Percentiles rank a stretch among this genome's conserved stretches.
These are phyloP conservation scores for Rhopalosiphum padi DNA, from an alignment of 1,140 invertebrate genomes.

Conservation along the genomic window DNA sequence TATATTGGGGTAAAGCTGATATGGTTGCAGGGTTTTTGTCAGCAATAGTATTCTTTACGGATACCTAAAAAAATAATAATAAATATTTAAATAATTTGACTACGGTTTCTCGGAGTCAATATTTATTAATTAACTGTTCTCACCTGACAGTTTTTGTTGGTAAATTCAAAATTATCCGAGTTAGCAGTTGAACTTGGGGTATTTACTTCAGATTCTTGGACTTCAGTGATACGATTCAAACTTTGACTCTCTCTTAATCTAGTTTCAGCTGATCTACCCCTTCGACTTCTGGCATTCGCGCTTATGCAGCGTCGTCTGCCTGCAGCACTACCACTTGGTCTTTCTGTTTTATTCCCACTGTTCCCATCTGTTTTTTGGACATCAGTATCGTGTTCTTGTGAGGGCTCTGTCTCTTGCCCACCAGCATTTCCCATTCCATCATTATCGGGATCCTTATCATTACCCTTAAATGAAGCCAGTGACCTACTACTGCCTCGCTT, in stretches of 20 bases:
- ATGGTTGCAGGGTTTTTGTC: not conserved
- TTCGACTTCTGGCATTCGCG: slow-evolving; percentile 65
- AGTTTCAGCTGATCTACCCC: slow-evolving; percentile 71
- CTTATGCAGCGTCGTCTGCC: slow-evolving; percentile 60
- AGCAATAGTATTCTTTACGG: not conserved
- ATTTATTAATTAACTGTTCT: not conserved
- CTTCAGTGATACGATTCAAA: slow-evolving; percentile 81
- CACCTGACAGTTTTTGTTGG: not conserved
- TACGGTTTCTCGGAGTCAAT: not conserved
- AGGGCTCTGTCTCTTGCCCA: slow-evolving; percentile 54
- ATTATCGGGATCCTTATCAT: slow-evolving; percentile 69
- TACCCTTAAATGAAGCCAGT: slow-evolving; percentile 59
- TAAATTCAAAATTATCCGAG: slow-evolving; percentile 27
- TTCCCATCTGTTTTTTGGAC: slow-evolving; percentile 15
- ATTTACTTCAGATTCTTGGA: slow-evolving; percentile 70
- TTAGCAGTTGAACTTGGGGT: not conserved
- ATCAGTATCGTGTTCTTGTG: slow-evolving; percentile 58
- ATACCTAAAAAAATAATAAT: slow-evolving; percentile 9
- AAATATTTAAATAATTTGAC: not conserved
- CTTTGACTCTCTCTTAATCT: slow-evolving; percentile 80
- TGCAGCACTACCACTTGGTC: slow-evolving; percentile 60
- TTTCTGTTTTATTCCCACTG: slow-evolving; percentile 44
- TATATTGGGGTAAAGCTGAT: slow-evolving; percentile 32
- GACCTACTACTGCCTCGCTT: slow-evolving; percentile 67
- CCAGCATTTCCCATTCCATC: slow-evolving; percentile 63